Evolutionary conservation across 2,113 vertebrate genomes (phyloP).

Genomic region (Falco punctatus): DNA sequence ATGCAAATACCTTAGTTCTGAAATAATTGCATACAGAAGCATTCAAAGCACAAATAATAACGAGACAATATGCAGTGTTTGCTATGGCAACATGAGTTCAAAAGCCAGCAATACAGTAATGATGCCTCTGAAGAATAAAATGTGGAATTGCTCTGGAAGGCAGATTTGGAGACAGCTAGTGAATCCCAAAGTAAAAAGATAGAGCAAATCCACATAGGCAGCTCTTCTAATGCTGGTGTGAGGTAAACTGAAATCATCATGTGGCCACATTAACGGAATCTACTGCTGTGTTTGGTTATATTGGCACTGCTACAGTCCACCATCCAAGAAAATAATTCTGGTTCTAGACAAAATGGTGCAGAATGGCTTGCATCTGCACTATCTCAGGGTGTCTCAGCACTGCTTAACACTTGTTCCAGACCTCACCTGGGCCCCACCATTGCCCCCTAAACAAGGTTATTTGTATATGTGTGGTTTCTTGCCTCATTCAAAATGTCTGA

Average conservation of each 20-base stretch:
- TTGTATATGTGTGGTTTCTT: background rate
- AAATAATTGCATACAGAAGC: slow-evolving; percentile 8
- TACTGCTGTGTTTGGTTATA: background rate
- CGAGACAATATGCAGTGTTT: background rate
- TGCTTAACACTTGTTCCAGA: background rate
- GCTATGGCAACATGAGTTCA: slow-evolving; percentile 20
- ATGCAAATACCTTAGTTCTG: background rate
- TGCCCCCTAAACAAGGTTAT: background rate
- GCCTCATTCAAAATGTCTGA: background rate
- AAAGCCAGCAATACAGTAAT: background rate
- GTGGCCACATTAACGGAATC: background rate
- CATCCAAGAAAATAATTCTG: background rate
- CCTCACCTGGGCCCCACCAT: background rate
- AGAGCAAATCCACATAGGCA: background rate
- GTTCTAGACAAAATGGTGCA: background rate
- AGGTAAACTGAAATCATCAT: background rate
- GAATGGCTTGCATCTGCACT: background rate
- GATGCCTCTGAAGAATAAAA: slow-evolving; percentile 4
- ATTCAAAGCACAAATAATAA: slow-evolving; percentile 27
- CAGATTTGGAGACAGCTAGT: background rate
- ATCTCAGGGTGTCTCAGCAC: background rate
- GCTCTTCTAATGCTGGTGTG: background rate
- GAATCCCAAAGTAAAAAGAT: background rate
- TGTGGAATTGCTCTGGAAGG: background rate
- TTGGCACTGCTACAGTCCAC: background rate